Conservation (phyloP, 2,888 invertebrate genomes). For the Drepanosiphum platanoidis region DNA sequence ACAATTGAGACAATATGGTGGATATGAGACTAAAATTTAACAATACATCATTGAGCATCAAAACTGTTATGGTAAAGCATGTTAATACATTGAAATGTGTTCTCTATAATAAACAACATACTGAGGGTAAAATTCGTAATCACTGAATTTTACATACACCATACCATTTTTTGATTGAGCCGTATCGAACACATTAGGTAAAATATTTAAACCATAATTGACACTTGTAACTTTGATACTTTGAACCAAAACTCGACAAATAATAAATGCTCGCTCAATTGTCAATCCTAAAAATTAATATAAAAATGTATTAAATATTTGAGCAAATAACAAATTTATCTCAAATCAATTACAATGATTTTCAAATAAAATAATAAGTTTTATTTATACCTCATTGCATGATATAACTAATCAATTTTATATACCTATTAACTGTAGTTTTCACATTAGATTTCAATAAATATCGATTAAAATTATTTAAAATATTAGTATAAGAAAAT, state of each 20-base stretch:
- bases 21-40: too few relatives aligned
- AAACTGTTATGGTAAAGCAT: neutral
- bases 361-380: neutral
- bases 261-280: slow-evolving; percentile 40
- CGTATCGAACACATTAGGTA: slow-evolving; percentile 66
- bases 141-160: slow-evolving; percentile 67
- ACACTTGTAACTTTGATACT: slow-evolving; percentile 26
- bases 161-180: slow-evolving; percentile 65
- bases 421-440: too few relatives aligned
- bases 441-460: too few relatives aligned
- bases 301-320: neutral
- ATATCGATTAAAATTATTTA: too few relatives aligned
- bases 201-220: slow-evolving; percentile 63
- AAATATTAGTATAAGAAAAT: too few relatives aligned
- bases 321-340: neutral
- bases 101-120: slow-evolving; percentile 66
- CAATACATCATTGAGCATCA: too few relatives aligned
- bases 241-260: slow-evolving; percentile 44
- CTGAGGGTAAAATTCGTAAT: slow-evolving; percentile 67
- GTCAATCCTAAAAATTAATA: slow-evolving; percentile 18
- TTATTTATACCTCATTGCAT: too few relatives aligned
- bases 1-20: too few relatives aligned
- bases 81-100: slow-evolving; percentile 17
- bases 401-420: too few relatives aligned
- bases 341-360: neutral